A percentile compares a stretch with the other conserved stretches of the same genome.
Evolutionary conservation across 2,888 invertebrate species (phyloP).

Genomic region (Troides aeacus): DNA sequence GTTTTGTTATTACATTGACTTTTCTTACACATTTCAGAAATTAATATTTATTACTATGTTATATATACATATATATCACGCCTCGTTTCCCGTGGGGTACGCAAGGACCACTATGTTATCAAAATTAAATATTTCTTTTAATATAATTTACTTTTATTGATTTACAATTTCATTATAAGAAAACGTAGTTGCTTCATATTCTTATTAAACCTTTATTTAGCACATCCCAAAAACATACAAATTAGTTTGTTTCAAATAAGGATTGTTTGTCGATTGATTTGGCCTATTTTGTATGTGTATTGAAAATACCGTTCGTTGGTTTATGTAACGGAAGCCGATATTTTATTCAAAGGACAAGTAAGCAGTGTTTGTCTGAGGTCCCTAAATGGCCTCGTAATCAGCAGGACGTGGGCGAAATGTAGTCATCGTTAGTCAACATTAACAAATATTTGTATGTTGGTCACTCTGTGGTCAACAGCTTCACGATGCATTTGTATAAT

Average conservation of each 20-base stretch:
- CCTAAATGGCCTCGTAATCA: conserved; percentile 50
- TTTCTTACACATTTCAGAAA: too few relatives aligned
- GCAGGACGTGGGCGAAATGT: conserved; percentile 57
- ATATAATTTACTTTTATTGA: too few relatives aligned
- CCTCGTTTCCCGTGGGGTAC: too few relatives aligned
- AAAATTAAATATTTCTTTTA: too few relatives aligned
- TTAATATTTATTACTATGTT: too few relatives aligned
- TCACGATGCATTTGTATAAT: conserved; percentile 7
- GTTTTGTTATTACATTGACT: too few relatives aligned
- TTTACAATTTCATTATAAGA: too few relatives aligned
- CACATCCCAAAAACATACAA: conserved; percentile 11
- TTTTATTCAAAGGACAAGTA: conserved; percentile 58
- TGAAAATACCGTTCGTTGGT: conserved; percentile 56
- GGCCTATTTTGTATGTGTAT: conserved; percentile 37
- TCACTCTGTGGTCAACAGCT: background rate
- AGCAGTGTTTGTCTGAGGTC: conserved; percentile 44
- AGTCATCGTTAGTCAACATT: conserved; percentile 53
- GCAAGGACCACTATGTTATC: too few relatives aligned
- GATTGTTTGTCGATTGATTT: conserved; percentile 41
- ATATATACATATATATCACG: too few relatives aligned
- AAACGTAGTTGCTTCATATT: too few relatives aligned
- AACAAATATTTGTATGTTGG: conserved; percentile 40
- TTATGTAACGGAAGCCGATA: conserved; percentile 58
- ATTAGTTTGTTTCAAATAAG: conserved; percentile 24
- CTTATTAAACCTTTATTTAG: background rate